Evolutionary conservation across 2,888 invertebrate genomes (phyloP).

Genomic region (Eristalinus aeneus): DNA sequence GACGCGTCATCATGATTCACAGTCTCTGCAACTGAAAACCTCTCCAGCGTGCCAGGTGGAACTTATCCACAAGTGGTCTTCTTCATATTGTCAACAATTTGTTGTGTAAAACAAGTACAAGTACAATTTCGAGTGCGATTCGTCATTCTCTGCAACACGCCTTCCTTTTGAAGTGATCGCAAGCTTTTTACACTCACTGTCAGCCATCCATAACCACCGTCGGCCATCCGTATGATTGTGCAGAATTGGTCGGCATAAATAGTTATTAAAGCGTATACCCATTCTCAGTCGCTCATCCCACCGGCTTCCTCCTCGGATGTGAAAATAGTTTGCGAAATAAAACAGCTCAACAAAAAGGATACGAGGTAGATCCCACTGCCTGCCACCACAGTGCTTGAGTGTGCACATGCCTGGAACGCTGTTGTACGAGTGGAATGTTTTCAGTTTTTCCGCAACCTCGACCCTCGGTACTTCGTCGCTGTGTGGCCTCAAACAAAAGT

Average conservation of each 20-base stretch:
- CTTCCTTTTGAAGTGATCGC: background rate
- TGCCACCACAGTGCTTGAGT: background rate
- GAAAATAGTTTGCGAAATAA: slow-evolving; percentile 21
- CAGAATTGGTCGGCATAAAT: slow-evolving; percentile 18
- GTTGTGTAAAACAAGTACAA: background rate
- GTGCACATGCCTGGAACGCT: slow-evolving; percentile 24
- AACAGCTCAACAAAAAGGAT: background rate
- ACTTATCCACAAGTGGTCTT: background rate
- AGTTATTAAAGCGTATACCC: slow-evolving; percentile 9
- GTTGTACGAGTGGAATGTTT: slow-evolving; percentile 23
- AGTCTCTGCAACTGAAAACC: background rate
- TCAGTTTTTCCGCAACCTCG: slow-evolving; percentile 28
- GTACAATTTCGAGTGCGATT: background rate
- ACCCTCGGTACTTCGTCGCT: slow-evolving; percentile 10
- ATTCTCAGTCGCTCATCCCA: background rate
- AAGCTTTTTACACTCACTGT: background rate
- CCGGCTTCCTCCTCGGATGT: slow-evolving; percentile 2
- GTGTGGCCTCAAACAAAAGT: slow-evolving; percentile 1
- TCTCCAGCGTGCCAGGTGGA: background rate
- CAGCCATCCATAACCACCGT: background rate
- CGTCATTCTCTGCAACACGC: background rate
- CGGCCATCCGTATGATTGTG: background rate
- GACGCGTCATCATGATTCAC: too few relatives aligned
- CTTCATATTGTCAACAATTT: background rate
- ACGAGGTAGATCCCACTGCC: background rate